A percentile compares a stretch with the other conserved stretches of the same genome.
These are phyloP conservation scores for Heterodera schachtii DNA, from an alignment of 1,140 invertebrate species.

Conservation along the genomic window DNA sequence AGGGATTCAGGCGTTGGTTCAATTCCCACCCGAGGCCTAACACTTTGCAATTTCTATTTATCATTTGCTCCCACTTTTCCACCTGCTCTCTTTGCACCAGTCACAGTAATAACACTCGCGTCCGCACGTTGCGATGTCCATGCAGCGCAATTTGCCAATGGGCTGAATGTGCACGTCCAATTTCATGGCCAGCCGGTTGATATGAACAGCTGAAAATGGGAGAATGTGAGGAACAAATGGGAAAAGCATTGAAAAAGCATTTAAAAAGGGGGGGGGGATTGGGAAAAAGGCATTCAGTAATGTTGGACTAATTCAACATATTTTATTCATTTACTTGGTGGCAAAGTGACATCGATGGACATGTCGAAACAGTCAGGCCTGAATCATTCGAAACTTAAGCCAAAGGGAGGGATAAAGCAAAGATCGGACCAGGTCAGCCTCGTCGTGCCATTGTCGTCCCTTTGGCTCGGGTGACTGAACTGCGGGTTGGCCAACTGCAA, in stretches of 20 bases:
- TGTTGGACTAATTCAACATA: too few species aligned
- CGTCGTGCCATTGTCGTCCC: conserved; percentile 57
- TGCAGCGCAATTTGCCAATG: conserved; percentile 64
- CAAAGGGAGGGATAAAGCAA: conserved; percentile 3
- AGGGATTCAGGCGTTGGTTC: too few species aligned
- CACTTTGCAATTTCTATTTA: background rate
- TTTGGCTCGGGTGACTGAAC: conserved; percentile 60
- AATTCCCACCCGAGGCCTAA: too few species aligned
- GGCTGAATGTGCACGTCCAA: conserved; percentile 57
- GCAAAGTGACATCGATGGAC: conserved; percentile 63
- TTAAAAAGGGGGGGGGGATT: background rate
- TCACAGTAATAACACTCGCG: conserved; percentile 65
- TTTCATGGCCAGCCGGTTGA: conserved; percentile 64
- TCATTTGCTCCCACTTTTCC: background rate
- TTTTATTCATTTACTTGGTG: conserved; percentile 41
- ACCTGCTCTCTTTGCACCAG: conserved; percentile 63
- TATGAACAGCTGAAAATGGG: conserved; percentile 54
- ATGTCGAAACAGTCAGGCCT: conserved; percentile 65
- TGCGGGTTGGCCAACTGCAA: conserved; percentile 47
- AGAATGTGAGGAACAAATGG: background rate
- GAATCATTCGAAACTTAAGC: conserved; percentile 41
- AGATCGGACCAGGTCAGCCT: conserved; percentile 54
- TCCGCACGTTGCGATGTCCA: conserved; percentile 64
- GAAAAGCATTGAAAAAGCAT: background rate
- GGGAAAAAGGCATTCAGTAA: too few species aligned